Percentiles rank a stretch among this genome's conserved stretches.
Conservation (phyloP, 2,888 invertebrate species). For the Conus canariensis region DNA sequence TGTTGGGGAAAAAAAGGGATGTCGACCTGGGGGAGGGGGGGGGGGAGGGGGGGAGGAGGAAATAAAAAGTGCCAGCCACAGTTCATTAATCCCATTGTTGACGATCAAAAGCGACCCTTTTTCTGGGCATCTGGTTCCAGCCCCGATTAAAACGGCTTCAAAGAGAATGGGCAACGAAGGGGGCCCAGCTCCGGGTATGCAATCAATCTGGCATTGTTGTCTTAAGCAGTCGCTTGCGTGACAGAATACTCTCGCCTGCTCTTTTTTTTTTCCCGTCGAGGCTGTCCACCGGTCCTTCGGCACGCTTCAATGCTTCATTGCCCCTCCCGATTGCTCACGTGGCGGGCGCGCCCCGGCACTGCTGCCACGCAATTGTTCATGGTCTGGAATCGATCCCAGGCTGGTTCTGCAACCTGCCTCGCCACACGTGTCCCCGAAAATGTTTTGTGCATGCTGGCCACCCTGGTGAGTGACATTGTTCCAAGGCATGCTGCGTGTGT, state of each 20-base stretch:
- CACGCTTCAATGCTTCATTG: no score
- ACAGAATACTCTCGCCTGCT: background rate
- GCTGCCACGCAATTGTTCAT: background rate
- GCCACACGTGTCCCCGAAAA: no score
- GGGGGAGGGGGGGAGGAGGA: no score
- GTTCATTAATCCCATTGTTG: background rate
- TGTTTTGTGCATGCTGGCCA: no score
- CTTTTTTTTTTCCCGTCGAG: background rate
- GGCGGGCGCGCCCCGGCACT: background rate
- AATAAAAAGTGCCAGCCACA: background rate
- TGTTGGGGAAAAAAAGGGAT: no score
- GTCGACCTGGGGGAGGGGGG: no score
- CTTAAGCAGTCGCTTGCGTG: constrained; percentile 2
- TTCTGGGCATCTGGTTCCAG: background rate
- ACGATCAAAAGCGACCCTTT: background rate
- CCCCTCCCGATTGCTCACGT: no score
- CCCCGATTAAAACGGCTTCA: background rate
- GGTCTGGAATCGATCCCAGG: no score
- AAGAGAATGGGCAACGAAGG: background rate
- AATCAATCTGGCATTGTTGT: background rate
- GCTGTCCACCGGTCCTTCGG: no score
- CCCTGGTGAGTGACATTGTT: no score
- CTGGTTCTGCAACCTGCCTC: no score
- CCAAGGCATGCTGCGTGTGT: no score
- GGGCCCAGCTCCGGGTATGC: background rate